These are phyloP conservation scores for Vimba vimba DNA, from an alignment of 2,113 vertebrate species.

Conservation along the genomic window DNA sequence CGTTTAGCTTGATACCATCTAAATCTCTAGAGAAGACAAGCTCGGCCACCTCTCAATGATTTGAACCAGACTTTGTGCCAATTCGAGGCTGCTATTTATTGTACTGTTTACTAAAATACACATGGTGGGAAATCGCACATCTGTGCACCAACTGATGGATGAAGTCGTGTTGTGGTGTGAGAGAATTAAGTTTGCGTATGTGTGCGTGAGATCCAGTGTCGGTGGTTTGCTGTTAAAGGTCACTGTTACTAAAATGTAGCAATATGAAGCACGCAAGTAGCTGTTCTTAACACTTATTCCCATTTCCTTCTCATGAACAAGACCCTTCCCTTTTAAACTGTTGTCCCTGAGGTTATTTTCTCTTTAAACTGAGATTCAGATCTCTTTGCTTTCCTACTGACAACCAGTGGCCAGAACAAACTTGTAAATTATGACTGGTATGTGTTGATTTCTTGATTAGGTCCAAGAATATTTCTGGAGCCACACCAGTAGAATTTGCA, in stretches of 20 bases:
- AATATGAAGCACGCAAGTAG: not conserved
- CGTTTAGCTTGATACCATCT: constrained; percentile 17
- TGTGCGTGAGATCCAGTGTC: not conserved
- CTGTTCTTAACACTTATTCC: constrained; percentile 21
- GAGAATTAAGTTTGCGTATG: not conserved
- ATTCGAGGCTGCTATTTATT: constrained; percentile 45
- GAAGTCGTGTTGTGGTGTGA: not conserved
- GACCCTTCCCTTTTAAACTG: constrained; percentile 41
- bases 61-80: constrained; percentile 4
- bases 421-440: constrained; percentile 75
- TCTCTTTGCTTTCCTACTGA: constrained; percentile 68
- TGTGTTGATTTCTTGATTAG: constrained; percentile 64
- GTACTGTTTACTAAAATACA: constrained; percentile 45
- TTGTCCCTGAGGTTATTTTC: constrained; percentile 64
- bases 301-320: not conserved
- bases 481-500: constrained; percentile 28
- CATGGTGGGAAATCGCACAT: constrained; percentile 36
- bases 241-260: not conserved
- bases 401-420: constrained; percentile 72
- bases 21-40: not conserved
- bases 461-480: constrained; percentile 40
- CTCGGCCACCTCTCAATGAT: constrained; percentile 4
- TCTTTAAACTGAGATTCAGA: constrained; percentile 48
- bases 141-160: constrained; percentile 42
- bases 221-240: not conserved